phyloP scores from a whole-genome alignment of 2,113 vertebrate genomes.

The Cyrtonyx montezumae region DNA sequence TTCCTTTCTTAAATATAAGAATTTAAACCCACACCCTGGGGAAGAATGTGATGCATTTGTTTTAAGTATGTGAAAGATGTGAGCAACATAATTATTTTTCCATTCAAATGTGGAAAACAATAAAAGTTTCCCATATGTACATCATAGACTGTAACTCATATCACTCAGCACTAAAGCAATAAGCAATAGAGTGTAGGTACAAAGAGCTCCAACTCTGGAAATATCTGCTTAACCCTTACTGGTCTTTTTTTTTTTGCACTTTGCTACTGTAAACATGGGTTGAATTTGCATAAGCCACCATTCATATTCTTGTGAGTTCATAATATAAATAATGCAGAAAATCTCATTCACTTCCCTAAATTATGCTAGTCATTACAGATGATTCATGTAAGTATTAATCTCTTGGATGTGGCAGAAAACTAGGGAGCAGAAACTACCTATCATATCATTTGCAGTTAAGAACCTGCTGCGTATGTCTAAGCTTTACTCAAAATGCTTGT shows the following conservation, averaged over 20 bases:
- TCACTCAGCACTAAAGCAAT: slow-evolving; percentile 66
- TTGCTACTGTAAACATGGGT: slow-evolving; percentile 71
- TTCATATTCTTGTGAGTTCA: slow-evolving; percentile 75
- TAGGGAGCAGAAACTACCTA: slow-evolving; percentile 78
- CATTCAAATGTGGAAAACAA: slow-evolving; percentile 75
- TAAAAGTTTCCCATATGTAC: slow-evolving; percentile 72
- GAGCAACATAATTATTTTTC: slow-evolving; percentile 75
- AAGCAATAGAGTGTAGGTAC: slow-evolving; percentile 66
- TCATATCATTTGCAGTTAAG: slow-evolving; percentile 80
- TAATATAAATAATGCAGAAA: slow-evolving; percentile 82
- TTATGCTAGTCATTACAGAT: slow-evolving; percentile 82
- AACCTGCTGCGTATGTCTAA: slow-evolving; percentile 73
- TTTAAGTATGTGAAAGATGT: slow-evolving; percentile 70
- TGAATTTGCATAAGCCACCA: slow-evolving; percentile 77
- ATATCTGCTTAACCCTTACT: slow-evolving; percentile 69
- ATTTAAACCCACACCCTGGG: slow-evolving; percentile 66
- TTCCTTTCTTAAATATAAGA: slow-evolving; percentile 49
- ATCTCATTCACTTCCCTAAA: slow-evolving; percentile 79
- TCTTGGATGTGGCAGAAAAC: slow-evolving; percentile 80
- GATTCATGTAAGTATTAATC: slow-evolving; percentile 81
- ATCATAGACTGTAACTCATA: slow-evolving; percentile 67
- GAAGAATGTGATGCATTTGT: slow-evolving; percentile 76
- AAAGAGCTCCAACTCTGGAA: slow-evolving; percentile 67
- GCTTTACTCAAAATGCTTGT: slow-evolving; percentile 73
- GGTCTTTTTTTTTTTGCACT: slow-evolving; percentile 41